These are phyloP conservation scores for Lasioglossum oenotherae DNA, from an alignment of 2,888 invertebrate genomes.

Conservation along the genomic window DNA sequence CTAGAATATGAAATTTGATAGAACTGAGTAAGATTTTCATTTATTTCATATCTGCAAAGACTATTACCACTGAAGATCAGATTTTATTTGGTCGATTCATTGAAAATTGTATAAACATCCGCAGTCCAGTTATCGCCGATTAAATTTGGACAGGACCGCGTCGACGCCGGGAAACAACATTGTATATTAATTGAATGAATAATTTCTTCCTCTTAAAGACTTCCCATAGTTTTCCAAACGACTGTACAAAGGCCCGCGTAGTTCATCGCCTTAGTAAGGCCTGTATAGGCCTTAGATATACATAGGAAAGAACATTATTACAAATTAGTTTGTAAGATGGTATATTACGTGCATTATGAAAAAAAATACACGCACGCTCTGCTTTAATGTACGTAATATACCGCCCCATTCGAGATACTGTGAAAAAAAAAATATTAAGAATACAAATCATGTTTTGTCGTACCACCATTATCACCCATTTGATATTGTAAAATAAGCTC, in stretches of 20 bases:
- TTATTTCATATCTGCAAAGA: no score
- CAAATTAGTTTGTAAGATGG: conserved; percentile 78
- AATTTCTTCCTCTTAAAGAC: conserved; percentile 78
- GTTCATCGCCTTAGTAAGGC: conserved; percentile 82
- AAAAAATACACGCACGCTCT: conserved; percentile 68
- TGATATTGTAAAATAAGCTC: conserved; percentile 70
- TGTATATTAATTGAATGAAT: conserved; percentile 61
- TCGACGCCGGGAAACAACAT: conserved; percentile 37
- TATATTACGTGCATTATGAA: conserved; percentile 78
- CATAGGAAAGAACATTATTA: conserved; percentile 78
- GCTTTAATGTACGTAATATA: conserved; percentile 73
- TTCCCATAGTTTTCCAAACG: conserved; percentile 80
- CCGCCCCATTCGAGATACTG: conserved; percentile 51
- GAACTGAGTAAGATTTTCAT: no score
- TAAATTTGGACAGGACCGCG: conserved; percentile 32
- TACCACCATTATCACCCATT: conserved; percentile 68
- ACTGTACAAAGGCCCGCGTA: conserved; percentile 83
- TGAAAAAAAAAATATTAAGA: conserved; percentile 55
- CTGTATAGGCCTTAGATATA: conserved; percentile 79
- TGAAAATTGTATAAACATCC: no score
- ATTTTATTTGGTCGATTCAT: no score
- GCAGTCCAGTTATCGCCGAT: conserved; percentile 14
- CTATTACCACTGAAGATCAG: no score
- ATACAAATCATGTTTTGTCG: conserved; percentile 64
- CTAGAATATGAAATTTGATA: no score